Conservation (phyloP, 2,113 vertebrate genomes). For the Neogale vison region DNA sequence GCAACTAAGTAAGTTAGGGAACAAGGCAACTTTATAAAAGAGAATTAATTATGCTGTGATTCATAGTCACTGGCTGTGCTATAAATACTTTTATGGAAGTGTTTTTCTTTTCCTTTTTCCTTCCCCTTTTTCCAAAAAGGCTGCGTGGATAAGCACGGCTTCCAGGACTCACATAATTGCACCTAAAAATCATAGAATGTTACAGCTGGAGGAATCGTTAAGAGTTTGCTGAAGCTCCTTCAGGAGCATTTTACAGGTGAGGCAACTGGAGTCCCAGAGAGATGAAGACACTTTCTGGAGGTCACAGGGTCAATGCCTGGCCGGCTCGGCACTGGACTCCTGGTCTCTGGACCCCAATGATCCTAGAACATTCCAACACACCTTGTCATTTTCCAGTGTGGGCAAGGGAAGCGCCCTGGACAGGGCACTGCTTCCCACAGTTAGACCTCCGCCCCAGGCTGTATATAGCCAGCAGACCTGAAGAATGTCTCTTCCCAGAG, state of each 20-base stretch:
- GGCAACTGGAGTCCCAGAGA: neutral
- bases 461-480: neutral
- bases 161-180: constrained; percentile 38
- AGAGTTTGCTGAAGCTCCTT: neutral
- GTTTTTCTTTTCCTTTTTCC: constrained; percentile 82
- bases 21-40: constrained; percentile 79
- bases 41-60: constrained; percentile 81
- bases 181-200: neutral
- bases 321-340: neutral
- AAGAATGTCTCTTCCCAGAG: constrained; percentile 26
- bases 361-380: constrained; percentile 22
- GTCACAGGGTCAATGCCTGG: neutral
- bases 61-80: constrained; percentile 83
- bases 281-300: neutral
- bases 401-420: constrained; percentile 34
- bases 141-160: constrained; percentile 54
- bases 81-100: constrained; percentile 85
- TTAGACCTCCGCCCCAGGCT: constrained; percentile 42
- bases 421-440: neutral
- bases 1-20: constrained; percentile 18
- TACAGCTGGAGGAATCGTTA: neutral
- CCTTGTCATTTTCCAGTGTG: constrained; percentile 64
- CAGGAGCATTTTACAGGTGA: neutral
- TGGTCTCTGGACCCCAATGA: neutral
- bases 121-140: constrained; percentile 76